These are phyloP conservation scores for Ondatra zibethicus DNA, from an alignment of 2,113 vertebrate genomes.

Conservation along the genomic window DNA sequence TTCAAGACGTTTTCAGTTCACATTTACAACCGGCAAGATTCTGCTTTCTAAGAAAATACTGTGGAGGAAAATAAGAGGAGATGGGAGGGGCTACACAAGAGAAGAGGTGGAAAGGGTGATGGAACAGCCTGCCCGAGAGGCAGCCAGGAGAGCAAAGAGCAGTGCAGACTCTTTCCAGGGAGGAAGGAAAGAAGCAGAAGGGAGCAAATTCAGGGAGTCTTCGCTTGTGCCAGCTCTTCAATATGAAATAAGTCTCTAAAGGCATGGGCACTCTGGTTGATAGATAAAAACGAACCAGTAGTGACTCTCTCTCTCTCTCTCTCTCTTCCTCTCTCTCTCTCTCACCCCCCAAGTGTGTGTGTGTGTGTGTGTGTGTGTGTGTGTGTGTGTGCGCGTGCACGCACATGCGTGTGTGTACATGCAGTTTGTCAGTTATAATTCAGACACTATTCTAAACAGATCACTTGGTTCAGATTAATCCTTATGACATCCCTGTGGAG, in stretches of 20 bases:
- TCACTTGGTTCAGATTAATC: slow-evolving; percentile 16
- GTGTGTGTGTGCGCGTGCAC: accelerated
- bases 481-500: neutral
- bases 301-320: neutral
- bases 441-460: neutral
- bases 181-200: neutral
- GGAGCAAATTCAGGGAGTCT: neutral
- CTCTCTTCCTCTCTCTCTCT: no score
- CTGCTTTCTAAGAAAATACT: neutral
- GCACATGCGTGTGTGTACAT: no score
- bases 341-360: no score
- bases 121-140: neutral
- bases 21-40: neutral
- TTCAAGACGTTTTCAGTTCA: neutral
- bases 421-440: neutral
- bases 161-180: neutral
- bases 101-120: neutral
- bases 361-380: no score
- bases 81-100: neutral
- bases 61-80: neutral
- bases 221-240: neutral
- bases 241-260: neutral
- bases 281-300: neutral
- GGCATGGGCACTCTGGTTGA: neutral
- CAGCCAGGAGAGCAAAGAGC: neutral